Evolutionary conservation across 2,888 invertebrate species (phyloP), one percentile per base, ranked within the genome.

Genomic region (Spatulosminthurus flaviceps): DNA sequence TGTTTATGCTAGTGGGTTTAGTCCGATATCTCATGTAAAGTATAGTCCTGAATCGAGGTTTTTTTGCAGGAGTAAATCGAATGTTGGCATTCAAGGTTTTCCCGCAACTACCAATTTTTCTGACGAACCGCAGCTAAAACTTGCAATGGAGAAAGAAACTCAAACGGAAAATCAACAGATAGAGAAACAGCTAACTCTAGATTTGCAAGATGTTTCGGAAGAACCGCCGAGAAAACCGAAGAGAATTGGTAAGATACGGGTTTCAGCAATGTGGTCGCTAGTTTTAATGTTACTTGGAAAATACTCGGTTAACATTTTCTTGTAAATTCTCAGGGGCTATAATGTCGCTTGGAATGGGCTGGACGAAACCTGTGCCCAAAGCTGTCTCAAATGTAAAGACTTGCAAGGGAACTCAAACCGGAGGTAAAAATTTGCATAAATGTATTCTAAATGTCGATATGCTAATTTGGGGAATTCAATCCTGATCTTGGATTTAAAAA

Each of bases 331-430:
- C 16, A 71, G 70, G 70, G 22, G 70, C 70, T n/a, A 71, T 71
- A 28, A 41, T 71, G 70, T 69, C 67, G 0, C 51, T 77, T 9
- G 77, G 69, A 26, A 41, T 43, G n/a, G 69, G 29, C 1, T 77
- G 77, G 75, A 61, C 22, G 1, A 69, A 77, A 34, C 67, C 76
- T 13, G 21, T 7, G 13, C 5, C 75, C 29, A 43, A 28, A 29
- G 4, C 75, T 0, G 43, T 41, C 5, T 7, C 22, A 7, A 72
- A 43, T 28, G 60, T 28, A 1, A 67, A 69, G 29, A 69, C 34
- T n/a, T 21, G 42, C 61, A 71, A 29, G 19, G 70, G 67, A 24
- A 78, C 71, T 22, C 78, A 78, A 71, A 78, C 78, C 11, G 71
- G 51, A 78, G 71, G 78, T 41, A 71, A 9, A 29, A n/a, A n/a